A percentile compares a stretch with the other conserved stretches of the same genome.
phyloP scores from a whole-genome alignment of 2,797 vertebrate genomes.

The Paedocypris micromegethes region DNA sequence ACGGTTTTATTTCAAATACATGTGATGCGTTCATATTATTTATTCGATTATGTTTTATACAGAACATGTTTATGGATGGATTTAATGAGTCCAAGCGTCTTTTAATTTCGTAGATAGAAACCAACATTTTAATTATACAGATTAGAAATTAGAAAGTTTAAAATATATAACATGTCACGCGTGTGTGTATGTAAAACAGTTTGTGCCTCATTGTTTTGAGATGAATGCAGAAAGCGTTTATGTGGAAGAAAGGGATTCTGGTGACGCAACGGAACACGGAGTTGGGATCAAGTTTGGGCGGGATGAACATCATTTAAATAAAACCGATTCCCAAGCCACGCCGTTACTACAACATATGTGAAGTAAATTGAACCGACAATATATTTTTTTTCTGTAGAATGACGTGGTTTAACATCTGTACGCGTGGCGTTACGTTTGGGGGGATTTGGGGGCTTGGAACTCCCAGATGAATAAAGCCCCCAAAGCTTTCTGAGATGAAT shows the following conservation, averaged over 20 bases:
- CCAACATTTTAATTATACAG: too few relatives aligned
- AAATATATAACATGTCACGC: too few relatives aligned
- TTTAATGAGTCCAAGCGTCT: too few relatives aligned
- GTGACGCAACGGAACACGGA: not conserved
- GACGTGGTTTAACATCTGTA: slow-evolving; percentile 48
- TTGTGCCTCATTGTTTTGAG: not conserved
- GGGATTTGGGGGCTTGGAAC: not conserved
- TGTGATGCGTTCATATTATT: too few relatives aligned
- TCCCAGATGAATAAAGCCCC: not conserved
- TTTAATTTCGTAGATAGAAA: too few relatives aligned
- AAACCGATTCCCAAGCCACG: slow-evolving; percentile 72
- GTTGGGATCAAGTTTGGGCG: slow-evolving; percentile 11
- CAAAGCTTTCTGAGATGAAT: not conserved
- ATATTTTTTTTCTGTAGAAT: slow-evolving; percentile 52
- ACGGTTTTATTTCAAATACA: too few relatives aligned
- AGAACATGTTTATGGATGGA: too few relatives aligned
- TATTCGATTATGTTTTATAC: too few relatives aligned
- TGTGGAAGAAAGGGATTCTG: slow-evolving; percentile 11
- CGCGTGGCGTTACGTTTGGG: slow-evolving; percentile 1
- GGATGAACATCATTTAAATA: slow-evolving; percentile 50
- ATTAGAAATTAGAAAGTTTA: too few relatives aligned
- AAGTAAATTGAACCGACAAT: slow-evolving; percentile 62
- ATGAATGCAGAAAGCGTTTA: not conserved
- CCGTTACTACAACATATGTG: slow-evolving; percentile 71
- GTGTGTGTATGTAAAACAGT: not conserved